phyloP scores from a whole-genome alignment of 2,797 vertebrate species.

The Bryconaethiops microstoma region DNA sequence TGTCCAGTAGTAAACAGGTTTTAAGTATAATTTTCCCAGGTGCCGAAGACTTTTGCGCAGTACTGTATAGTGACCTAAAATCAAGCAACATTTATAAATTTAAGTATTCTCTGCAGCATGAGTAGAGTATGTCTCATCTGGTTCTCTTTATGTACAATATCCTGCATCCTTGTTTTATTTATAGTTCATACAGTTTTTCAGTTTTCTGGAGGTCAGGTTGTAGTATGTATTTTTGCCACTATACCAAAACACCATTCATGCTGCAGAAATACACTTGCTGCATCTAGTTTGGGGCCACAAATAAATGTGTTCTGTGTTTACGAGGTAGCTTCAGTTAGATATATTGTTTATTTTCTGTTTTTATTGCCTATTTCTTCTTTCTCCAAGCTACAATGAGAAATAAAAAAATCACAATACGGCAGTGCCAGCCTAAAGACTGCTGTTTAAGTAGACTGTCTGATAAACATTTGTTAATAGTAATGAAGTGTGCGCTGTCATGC shows the following conservation, averaged over 20 bases:
- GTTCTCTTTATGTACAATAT: background rate
- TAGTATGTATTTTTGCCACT: constrained; percentile 31
- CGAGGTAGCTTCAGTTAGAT: background rate
- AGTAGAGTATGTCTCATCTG: too few relatives aligned
- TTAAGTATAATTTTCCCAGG: too few relatives aligned
- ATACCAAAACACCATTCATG: constrained; percentile 14
- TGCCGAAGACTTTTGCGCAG: too few relatives aligned
- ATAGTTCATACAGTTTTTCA: background rate
- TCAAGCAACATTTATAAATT: background rate
- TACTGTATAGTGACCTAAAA: background rate
- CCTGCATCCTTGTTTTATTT: background rate
- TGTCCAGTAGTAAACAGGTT: too few relatives aligned
- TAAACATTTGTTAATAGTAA: background rate
- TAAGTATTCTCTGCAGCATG: background rate
- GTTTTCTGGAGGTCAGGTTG: constrained; percentile 15
- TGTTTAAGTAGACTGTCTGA: background rate
- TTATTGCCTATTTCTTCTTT: background rate
- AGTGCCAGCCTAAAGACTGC: background rate
- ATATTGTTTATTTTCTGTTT: background rate
- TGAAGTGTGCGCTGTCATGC: background rate
- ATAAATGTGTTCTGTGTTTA: background rate
- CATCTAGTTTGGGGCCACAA: background rate
- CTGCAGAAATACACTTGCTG: background rate
- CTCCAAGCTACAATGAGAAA: background rate
- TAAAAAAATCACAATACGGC: background rate